These are phyloP conservation scores for Leptopilina syphax DNA, from an alignment of 2,888 invertebrate genomes.

Conservation along the genomic window DNA sequence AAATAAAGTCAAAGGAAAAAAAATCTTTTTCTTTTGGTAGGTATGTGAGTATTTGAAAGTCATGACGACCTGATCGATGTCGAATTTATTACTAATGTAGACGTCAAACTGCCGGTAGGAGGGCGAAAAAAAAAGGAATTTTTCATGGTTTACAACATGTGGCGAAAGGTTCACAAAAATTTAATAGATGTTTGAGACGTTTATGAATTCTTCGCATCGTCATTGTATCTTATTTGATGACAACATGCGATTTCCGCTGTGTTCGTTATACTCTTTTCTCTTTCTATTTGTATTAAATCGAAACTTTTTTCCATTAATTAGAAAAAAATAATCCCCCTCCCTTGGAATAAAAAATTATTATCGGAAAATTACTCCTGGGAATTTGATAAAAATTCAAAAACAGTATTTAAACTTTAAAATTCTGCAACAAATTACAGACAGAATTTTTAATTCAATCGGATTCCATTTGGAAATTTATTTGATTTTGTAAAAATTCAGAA, in stretches of 20 bases:
- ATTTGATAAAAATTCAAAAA: no score
- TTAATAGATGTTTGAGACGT: constrained; percentile 6
- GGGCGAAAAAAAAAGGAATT: constrained; percentile 15
- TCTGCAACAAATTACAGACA: no score
- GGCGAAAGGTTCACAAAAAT: constrained; percentile 29
- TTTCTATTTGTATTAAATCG: no score
- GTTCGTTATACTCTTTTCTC: no score
- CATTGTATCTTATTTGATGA: constrained; percentile 10
- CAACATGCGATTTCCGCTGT: neutral
- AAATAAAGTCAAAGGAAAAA: neutral
- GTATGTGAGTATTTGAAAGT: constrained; percentile 22
- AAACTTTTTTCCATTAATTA: no score
- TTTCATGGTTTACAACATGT: neutral
- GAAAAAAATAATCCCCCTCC: no score
- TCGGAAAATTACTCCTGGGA: no score
- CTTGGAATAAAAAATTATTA: no score
- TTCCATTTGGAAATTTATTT: no score
- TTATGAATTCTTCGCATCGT: constrained; percentile 9
- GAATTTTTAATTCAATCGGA: no score
- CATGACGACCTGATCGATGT: constrained; percentile 31
- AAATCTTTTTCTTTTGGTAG: neutral
- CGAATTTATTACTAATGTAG: constrained; percentile 29
- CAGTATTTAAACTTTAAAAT: no score
- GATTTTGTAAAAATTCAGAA: no score
- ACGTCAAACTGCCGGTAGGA: constrained; percentile 26